A percentile compares a stretch with the other conserved stretches of the same genome.
phyloP scores from a whole-genome alignment of 2,113 vertebrate species.

The Atrichornis clamosus region DNA sequence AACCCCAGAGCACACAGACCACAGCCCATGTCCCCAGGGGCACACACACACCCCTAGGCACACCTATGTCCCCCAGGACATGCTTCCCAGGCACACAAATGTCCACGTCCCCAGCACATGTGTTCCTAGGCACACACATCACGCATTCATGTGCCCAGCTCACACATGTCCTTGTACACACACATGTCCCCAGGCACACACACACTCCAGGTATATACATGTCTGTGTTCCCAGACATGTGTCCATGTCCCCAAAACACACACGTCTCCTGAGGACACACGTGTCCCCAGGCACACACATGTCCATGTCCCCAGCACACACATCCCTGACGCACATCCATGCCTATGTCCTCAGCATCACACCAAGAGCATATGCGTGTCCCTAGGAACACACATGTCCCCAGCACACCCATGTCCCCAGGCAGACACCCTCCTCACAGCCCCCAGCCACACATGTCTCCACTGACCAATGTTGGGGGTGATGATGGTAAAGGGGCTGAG shows the following conservation, averaged over 20 bases:
- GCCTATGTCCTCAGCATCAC: neutral
- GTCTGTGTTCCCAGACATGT: neutral
- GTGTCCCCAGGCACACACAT: neutral
- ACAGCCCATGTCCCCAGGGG: neutral
- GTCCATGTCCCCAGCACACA: neutral
- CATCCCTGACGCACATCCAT: neutral
- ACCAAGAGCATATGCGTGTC: neutral
- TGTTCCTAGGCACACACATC: neutral
- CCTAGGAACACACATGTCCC: neutral
- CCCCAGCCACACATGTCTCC: neutral
- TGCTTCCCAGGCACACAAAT: neutral
- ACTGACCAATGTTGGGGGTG: slow-evolving; percentile 92
- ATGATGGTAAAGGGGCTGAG: slow-evolving; percentile 94
- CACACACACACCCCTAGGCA: neutral
- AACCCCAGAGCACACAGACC: neutral
- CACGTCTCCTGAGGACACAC: no score
- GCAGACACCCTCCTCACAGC: neutral
- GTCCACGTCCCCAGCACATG: accelerated
- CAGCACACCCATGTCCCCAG: neutral
- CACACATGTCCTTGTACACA: no score
- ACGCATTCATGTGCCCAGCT: no score
- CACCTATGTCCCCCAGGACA: neutral
- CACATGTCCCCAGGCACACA: neutral
- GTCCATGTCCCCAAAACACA: neutral
- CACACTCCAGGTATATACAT: neutral